Evolutionary conservation across 2,113 vertebrate genomes (phyloP), one percentile per base, ranked within the genome.

Genomic region (Tupaia tana): DNA sequence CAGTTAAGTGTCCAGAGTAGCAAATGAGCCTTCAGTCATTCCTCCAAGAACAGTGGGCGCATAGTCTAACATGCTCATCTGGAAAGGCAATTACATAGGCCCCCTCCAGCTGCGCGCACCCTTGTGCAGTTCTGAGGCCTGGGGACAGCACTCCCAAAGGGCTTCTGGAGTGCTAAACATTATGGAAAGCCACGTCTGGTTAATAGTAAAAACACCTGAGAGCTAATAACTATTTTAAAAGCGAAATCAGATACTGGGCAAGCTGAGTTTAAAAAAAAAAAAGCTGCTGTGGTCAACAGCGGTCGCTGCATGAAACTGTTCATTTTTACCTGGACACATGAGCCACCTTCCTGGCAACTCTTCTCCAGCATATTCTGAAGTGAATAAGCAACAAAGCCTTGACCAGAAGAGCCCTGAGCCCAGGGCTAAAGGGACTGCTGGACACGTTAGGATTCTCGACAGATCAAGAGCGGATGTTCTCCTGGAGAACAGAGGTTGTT

Each of bases 1-100:
- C 97, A 85, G 2, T 93, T 93, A 86, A 84, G 78, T 86, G 88
- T 89, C 85, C 78, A 43, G 56, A 90, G 86, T 31, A 81, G 85
- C 90, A 90, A 93, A 93, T 80, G 93, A 96, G 90, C 86, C 70
- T 81, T 67, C 54, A 52, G 71, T 84, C 91, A 78, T 67, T 56
- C 77, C 54, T 58, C 29, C 5, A 18, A 52, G 84, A 96, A 95
- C 95, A 92, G 92, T 86, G 93, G 86, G 59, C 81, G 79, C 92
- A 78, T 14, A 83, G 97, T 77, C 64, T 63, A 10, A 9, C 0
- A 16, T 22, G 4, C 85, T 78, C 89, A 94, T 31, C 95, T 96
- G 92, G 86, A 78, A 59, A 79, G 81, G 87, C 29, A 69, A 54
- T 83, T 67, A 58, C 14, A 7, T 61, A 84, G 71, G 71, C 18